phyloP scores from a whole-genome alignment of 1,140 invertebrate species.

The Proales similis region DNA sequence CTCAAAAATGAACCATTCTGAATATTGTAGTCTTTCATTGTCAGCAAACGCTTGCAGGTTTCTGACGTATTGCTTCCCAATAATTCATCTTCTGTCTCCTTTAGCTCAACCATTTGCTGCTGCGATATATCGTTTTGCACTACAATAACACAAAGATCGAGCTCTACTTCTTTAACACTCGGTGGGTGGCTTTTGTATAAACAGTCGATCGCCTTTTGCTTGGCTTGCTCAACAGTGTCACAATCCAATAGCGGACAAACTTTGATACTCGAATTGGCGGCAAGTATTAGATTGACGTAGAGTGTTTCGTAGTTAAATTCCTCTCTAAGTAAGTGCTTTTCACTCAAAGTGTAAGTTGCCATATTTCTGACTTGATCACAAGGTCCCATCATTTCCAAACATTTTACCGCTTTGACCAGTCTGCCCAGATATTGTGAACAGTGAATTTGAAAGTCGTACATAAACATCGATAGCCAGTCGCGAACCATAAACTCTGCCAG shows the following conservation, averaged over 20 bases:
- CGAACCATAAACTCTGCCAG: neutral
- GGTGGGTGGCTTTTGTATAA: neutral
- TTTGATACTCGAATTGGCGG: neutral
- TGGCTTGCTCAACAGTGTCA: constrained; percentile 6
- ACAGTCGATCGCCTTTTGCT: constrained; percentile 12
- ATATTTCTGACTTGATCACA: constrained; percentile 12
- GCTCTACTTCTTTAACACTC: neutral
- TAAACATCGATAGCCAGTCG: constrained; percentile 19
- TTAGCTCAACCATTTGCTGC: constrained; percentile 7
- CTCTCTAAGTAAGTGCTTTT: neutral
- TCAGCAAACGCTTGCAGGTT: constrained; percentile 3
- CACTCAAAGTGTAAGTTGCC: neutral
- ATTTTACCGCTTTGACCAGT: neutral
- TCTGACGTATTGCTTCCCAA: neutral
- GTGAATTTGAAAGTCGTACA: constrained; percentile 35
- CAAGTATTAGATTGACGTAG: constrained; percentile 13
- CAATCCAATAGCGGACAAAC: neutral
- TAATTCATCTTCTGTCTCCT: constrained; percentile 23
- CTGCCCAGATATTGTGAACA: neutral
- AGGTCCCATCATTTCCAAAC: neutral
- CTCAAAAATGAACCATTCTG: constrained; percentile 35
- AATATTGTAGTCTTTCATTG: constrained; percentile 28
- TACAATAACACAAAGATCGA: constrained; percentile 14
- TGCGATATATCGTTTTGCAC: neutral
- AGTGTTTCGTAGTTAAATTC: neutral